phyloP scores from a whole-genome alignment of 2,888 invertebrate genomes.

The Mythimna lalbum region DNA sequence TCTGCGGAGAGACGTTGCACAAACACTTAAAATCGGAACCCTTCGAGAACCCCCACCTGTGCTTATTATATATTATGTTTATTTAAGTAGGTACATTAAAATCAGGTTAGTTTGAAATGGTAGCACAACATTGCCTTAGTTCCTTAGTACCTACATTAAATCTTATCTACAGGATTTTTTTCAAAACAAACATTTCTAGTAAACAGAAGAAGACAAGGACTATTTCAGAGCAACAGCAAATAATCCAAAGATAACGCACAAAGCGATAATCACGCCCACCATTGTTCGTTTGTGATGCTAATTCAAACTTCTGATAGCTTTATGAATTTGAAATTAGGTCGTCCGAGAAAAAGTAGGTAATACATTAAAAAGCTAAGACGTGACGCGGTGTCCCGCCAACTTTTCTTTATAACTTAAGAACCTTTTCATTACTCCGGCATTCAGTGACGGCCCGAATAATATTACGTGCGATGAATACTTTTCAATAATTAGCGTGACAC shows the following conservation, averaged over 20 bases:
- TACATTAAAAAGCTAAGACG: slow-evolving; percentile 52
- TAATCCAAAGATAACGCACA: slow-evolving; percentile 21
- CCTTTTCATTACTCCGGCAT: slow-evolving; percentile 69
- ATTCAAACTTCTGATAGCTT: slow-evolving; percentile 56
- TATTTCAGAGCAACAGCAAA: slow-evolving; percentile 12
- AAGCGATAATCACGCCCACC: slow-evolving; percentile 30
- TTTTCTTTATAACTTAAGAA: slow-evolving; percentile 65
- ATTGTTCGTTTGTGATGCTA: slow-evolving; percentile 57
- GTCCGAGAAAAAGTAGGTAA: slow-evolving; percentile 53
- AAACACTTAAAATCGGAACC: no score
- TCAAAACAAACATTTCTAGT: not conserved
- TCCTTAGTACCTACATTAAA: no score
- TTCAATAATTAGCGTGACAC: slow-evolving; percentile 64
- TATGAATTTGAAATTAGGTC: slow-evolving; percentile 63
- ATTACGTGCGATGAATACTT: slow-evolving; percentile 68
- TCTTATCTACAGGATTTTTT: not conserved
- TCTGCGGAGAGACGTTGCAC: no score
- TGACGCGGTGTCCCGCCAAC: slow-evolving; percentile 53
- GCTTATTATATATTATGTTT: no score
- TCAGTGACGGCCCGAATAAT: slow-evolving; percentile 65
- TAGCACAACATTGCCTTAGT: no score
- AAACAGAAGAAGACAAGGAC: not conserved
- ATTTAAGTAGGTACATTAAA: no score
- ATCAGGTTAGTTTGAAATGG: no score
- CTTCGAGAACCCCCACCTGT: no score